Percentiles rank a stretch among this genome's conserved stretches.
phyloP scores from a whole-genome alignment of 1,140 invertebrate genomes.

The Tetragnatha versicolor region DNA sequence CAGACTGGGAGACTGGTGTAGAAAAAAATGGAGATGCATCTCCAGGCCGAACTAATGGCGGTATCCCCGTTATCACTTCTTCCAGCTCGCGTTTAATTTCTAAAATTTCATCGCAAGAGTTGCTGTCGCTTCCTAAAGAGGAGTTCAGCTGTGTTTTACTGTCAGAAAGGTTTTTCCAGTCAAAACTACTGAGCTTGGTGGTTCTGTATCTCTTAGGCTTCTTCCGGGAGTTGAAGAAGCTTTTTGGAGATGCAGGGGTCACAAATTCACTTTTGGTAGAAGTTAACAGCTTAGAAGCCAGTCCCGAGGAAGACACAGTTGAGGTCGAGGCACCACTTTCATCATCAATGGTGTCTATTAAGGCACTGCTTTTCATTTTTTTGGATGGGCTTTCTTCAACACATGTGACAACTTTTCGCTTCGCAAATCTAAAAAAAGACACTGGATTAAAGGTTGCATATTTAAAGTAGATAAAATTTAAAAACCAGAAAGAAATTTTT shows the following conservation, averaged over 20 bases:
- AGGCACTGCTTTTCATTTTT: not conserved
- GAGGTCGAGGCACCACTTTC: slow-evolving; percentile 2
- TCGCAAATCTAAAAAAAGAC: slow-evolving; percentile 36
- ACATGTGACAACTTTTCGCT: not conserved
- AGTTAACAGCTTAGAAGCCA: slow-evolving; percentile 9
- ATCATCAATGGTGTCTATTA: slow-evolving; percentile 14
- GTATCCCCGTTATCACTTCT: no score
- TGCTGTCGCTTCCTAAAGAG: slow-evolving; percentile 5
- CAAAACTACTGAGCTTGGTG: slow-evolving; percentile 9
- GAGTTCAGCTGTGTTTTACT: not conserved
- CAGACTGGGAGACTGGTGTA: no score
- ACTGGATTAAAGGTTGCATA: not conserved
- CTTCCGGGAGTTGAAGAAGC: not conserved
- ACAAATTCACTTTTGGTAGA: not conserved
- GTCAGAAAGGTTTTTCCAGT: not conserved
- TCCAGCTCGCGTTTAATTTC: not conserved
- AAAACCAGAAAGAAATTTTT: not conserved
- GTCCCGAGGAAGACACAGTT: slow-evolving; percentile 2
- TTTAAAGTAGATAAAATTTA: not conserved
- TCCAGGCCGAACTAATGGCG: no score
- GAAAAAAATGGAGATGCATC: no score
- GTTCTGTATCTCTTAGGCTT: not conserved
- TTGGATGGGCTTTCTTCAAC: not conserved
- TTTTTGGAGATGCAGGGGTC: not conserved
- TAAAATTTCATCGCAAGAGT: slow-evolving; percentile 2